A percentile compares a stretch with the other conserved stretches of the same genome.
phyloP scores from a whole-genome alignment of 2,113 vertebrate genomes.

The Lasiurus borealis region DNA sequence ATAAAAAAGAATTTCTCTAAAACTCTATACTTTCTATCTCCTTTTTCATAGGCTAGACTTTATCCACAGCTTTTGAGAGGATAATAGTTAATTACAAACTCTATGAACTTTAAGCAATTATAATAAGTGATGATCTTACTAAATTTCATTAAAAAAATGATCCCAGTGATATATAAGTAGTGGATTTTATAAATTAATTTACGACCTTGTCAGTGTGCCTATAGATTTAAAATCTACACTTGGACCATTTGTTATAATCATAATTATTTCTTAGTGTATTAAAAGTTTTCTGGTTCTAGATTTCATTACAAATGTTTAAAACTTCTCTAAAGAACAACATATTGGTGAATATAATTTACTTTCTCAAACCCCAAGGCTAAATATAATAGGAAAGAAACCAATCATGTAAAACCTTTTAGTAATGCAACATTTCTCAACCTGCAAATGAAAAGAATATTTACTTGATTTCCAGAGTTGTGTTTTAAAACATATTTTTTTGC shows the following conservation, averaged over 20 bases:
- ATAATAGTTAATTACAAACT: conserved; percentile 65
- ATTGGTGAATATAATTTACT: conserved; percentile 52
- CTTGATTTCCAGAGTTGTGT: conserved; percentile 60
- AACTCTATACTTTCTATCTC: not conserved
- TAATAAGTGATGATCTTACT: conserved; percentile 36
- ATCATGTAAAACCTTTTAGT: conserved; percentile 47
- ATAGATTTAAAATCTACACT: conserved; percentile 45
- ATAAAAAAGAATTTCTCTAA: conserved; percentile 29
- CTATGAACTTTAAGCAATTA: conserved; percentile 57
- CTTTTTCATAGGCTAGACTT: not conserved
- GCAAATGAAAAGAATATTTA: conserved; percentile 63
- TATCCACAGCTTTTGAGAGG: conserved; percentile 12
- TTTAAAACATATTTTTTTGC: conserved; percentile 59
- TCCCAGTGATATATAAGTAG: not conserved
- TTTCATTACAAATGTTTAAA: conserved; percentile 59
- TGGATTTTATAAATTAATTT: conserved; percentile 61
- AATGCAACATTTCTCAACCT: conserved; percentile 33
- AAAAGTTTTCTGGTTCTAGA: conserved; percentile 8
- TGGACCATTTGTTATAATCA: not conserved
- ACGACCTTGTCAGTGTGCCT: conserved; percentile 9
- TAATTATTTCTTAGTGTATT: conserved; percentile 30
- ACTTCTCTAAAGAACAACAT: conserved; percentile 50
- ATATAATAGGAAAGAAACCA: conserved; percentile 63
- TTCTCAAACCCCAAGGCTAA: conserved; percentile 64
- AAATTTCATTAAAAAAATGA: conserved; percentile 59